Conservation (phyloP, 2,797 vertebrate species). For the Dipus sagitta region DNA sequence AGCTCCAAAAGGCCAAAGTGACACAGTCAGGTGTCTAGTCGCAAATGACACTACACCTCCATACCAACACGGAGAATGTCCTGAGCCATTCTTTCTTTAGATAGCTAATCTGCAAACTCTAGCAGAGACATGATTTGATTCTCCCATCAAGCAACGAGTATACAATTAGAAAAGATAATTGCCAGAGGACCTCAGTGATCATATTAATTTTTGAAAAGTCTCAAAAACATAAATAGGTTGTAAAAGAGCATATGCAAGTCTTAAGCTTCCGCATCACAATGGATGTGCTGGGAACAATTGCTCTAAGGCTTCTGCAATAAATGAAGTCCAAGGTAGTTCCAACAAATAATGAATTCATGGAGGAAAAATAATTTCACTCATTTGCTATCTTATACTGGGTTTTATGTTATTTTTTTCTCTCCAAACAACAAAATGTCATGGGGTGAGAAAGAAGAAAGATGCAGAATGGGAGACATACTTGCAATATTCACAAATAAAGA, state of each 20-base stretch:
- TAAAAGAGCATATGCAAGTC: slow-evolving; percentile 51
- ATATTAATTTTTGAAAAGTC: slow-evolving; percentile 42
- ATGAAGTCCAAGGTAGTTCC: slow-evolving; percentile 55
- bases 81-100: background rate
- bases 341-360: slow-evolving; percentile 52
- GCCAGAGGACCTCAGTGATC: slow-evolving; percentile 58
- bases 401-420: background rate
- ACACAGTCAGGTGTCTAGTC: too few species aligned
- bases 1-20: too few species aligned
- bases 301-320: slow-evolving; percentile 39
- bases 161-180: background rate
- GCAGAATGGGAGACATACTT: background rate
- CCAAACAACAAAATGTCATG: background rate
- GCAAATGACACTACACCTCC: too few species aligned
- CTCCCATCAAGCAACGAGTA: background rate
- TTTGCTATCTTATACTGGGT: slow-evolving; percentile 19
- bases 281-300: slow-evolving; percentile 53
- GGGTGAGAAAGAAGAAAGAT: background rate
- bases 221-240: slow-evolving; percentile 35
- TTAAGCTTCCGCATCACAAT: slow-evolving; percentile 63
- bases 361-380: slow-evolving; percentile 58
- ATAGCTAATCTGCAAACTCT: slow-evolving; percentile 21
- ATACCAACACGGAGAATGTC: background rate
- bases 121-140: background rate
- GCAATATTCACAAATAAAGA: slow-evolving; percentile 60